Conservation (phyloP, 2,888 invertebrate genomes). For the Anarsia innoxiella region DNA sequence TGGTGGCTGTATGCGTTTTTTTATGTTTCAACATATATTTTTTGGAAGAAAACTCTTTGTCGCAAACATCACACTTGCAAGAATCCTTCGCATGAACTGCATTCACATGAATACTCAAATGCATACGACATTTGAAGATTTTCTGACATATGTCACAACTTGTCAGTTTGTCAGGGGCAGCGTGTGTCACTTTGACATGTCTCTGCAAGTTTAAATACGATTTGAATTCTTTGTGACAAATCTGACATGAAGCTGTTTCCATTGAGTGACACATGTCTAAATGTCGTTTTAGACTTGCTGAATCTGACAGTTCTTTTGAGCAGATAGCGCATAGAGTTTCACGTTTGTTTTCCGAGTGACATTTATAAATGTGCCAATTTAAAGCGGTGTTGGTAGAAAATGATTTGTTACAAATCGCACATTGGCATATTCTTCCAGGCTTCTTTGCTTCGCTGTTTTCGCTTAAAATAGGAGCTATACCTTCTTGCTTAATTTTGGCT, state of each 20-base stretch:
- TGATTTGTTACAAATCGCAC: slow-evolving; percentile 15
- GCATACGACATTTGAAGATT: slow-evolving; percentile 32
- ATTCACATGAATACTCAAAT: slow-evolving; percentile 31
- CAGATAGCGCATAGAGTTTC: slow-evolving; percentile 18
- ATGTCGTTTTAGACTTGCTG: slow-evolving; percentile 27
- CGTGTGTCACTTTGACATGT: slow-evolving; percentile 35
- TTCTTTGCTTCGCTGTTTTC: no score
- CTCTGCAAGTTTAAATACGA: slow-evolving; percentile 27
- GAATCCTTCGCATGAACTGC: slow-evolving; percentile 30
- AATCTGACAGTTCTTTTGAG: slow-evolving; percentile 24
- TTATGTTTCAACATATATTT: slow-evolving; percentile 33
- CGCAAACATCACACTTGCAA: slow-evolving; percentile 29
- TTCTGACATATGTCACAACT: slow-evolving; percentile 32
- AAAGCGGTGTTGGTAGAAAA: slow-evolving; percentile 25
- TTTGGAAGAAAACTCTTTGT: slow-evolving; percentile 28
- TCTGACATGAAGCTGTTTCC: slow-evolving; percentile 24
- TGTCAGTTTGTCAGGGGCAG: slow-evolving; percentile 30
- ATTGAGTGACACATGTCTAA: slow-evolving; percentile 29
- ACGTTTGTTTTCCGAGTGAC: slow-evolving; percentile 18
- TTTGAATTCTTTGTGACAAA: slow-evolving; percentile 33
- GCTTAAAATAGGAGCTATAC: no score
- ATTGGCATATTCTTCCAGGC: slow-evolving; percentile 14
- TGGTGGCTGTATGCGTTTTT: slow-evolving; percentile 26
- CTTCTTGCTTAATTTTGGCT: no score
- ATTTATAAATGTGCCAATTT: slow-evolving; percentile 28